Base-by-base conservation (phyloP, 2,888 invertebrate species). In the Pterostichus madidus region DNA sequence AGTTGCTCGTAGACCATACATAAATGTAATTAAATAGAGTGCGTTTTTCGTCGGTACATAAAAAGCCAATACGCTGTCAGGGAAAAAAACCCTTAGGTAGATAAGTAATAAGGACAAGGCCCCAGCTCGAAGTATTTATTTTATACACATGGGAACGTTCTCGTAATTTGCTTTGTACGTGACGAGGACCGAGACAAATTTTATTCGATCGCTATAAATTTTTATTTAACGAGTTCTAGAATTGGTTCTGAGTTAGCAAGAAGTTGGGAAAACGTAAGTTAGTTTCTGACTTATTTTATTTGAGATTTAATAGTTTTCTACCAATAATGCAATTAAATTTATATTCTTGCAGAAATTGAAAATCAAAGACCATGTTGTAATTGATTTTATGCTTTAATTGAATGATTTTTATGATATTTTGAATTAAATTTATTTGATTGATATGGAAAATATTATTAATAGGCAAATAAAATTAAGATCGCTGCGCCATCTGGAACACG, bases 21-120 rank as follows among this genome's bases (percentile, higher is more conserved):
- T 71, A 44, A 44, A 71, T 71, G 68, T 44, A 71, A 71, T 71
- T 44, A 71, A 44, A 11, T 71, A 71, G 44, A 71, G 68, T 71
- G 68, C 68, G 68, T 71, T 71, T 71, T 71, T 71, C 39, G 68
- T 44, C 39, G 24, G 15, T 44, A 71, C 24, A 71, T 71, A 71
- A 71, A 71, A 71, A 71, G 64, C 32, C 68, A 71, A 71, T 44
- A 71, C 44, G 44, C 8, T n/a, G 15, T 10, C 39, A 10, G 1
- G 31, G 68, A 71, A 71, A 68, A 68, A 71, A 71, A 39, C 68
- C 24, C 68, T 71, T 44, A 71, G 15, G 68, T 8, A 71, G 68
- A 71, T 71, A 71, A 71, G 68, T 71, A 44, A 39, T 71, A 44
- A 71, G 10, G 68, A 44, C 44, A 71, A 13, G 64, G 64, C 35